These are phyloP conservation scores for Ailuropoda melanoleuca DNA, from an alignment of 2,113 vertebrate species.

Conservation along the genomic window DNA sequence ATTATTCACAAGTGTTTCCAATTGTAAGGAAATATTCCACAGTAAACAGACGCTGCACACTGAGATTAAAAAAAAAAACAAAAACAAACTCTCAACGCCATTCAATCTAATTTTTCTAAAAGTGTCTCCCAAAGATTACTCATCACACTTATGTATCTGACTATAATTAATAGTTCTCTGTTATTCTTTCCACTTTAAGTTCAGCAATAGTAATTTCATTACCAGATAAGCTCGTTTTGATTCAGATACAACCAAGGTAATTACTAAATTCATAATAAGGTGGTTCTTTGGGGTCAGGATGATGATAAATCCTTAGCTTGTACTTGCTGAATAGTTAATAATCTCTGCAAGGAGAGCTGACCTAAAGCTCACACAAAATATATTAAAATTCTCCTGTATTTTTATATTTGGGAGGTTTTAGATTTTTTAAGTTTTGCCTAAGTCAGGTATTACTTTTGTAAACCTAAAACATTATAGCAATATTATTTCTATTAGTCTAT, in stretches of 20 bases:
- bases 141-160: constrained; percentile 13
- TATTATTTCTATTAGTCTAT: not conserved
- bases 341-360: not conserved
- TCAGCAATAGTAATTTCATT: constrained; percentile 56
- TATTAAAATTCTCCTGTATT: not conserved
- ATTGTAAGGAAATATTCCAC: not conserved
- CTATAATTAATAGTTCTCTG: constrained; percentile 48
- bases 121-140: constrained; percentile 33
- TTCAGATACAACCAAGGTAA: constrained; percentile 51
- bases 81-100: not conserved
- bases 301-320: not conserved
- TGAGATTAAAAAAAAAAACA: not conserved
- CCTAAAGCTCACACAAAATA: not conserved
- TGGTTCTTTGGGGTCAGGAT: not conserved
- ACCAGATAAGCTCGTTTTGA: constrained; percentile 43
- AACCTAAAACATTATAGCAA: not conserved
- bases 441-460: not conserved
- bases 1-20: constrained; percentile 51
- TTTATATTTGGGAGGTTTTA: not conserved
- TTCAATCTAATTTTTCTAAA: constrained; percentile 21
- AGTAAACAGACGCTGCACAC: constrained; percentile 5
- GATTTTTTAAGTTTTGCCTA: not conserved
- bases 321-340: constrained; percentile 19
- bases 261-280: constrained; percentile 55
- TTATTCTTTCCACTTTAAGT: constrained; percentile 8